phyloP scores from a whole-genome alignment of 30 jellyfish, hydroid and myxozoan genomes.

The Rhopilema esculentum region DNA sequence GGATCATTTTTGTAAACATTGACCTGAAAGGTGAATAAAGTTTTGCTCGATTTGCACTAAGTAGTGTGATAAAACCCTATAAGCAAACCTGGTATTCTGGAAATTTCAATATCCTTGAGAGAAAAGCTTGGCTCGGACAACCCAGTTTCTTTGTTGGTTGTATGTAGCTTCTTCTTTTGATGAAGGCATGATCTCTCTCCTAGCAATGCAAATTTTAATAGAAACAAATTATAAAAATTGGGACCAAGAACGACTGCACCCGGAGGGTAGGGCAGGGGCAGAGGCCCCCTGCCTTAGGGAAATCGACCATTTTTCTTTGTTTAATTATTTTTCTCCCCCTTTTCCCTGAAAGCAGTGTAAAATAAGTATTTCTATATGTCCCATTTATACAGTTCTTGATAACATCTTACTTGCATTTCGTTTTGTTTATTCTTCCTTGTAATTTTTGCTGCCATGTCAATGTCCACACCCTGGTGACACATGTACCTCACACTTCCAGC shows the following conservation, averaged over 20 bases:
- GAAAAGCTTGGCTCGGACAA: slow-evolving; percentile 59
- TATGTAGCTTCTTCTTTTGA: slow-evolving; percentile 3
- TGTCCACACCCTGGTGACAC: slow-evolving; percentile 67
- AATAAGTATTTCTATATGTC: not conserved
- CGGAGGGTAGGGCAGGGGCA: not conserved
- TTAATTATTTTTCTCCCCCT: not conserved
- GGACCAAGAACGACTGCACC: not conserved
- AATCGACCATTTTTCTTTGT: not conserved
- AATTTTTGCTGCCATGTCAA: slow-evolving; percentile 23
- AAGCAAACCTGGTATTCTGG: slow-evolving; percentile 51
- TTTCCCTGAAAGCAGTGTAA: not conserved
- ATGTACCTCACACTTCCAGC: slow-evolving; percentile 31
- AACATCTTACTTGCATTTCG: slow-evolving; percentile 10
- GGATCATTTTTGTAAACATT: not conserved
- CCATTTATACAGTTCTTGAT: not conserved
- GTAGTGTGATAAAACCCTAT: not conserved
- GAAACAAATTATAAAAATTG: not conserved
- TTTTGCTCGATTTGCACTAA: not conserved
- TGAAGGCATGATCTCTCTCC: slow-evolving; percentile 39
- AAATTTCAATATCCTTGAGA: slow-evolving; percentile 54
- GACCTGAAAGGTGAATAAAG: not conserved
- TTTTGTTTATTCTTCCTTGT: slow-evolving; percentile 18
- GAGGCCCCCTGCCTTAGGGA: not conserved
- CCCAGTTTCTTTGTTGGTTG: slow-evolving; percentile 60
- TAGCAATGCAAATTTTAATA: not conserved